Conservation (phyloP, 1,140 invertebrate species). For the Megalonaias nervosa region DNA sequence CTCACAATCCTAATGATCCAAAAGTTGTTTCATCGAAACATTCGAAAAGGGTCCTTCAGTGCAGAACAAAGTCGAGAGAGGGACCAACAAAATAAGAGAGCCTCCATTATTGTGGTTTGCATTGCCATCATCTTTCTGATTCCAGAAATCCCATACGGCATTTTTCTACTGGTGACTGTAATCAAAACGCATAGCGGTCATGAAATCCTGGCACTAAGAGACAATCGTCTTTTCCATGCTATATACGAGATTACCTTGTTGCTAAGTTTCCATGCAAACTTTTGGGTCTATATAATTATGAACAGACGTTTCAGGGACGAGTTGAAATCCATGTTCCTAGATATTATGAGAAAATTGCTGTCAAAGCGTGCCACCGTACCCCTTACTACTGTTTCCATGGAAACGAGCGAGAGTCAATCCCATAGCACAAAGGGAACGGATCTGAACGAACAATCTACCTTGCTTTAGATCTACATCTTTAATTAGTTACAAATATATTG, state of each 20-base stretch:
- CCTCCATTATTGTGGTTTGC: conserved; percentile 15
- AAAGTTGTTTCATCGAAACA: neutral
- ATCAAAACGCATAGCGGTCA: neutral
- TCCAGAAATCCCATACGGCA: conserved; percentile 22
- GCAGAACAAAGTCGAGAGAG: neutral
- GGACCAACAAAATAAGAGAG: conserved; percentile 12
- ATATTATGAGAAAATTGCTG: too few relatives aligned
- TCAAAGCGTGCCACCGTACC: too few relatives aligned
- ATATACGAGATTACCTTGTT: conserved; percentile 26
- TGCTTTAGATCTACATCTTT: too few relatives aligned
- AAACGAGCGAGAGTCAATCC: too few relatives aligned
- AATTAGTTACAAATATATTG: too few relatives aligned
- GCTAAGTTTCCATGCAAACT: conserved; percentile 27
- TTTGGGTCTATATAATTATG: conserved; percentile 23
- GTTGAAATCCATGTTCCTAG: neutral
- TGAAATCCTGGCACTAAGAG: neutral
- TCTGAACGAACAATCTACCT: too few relatives aligned
- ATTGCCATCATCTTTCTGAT: conserved; percentile 24
- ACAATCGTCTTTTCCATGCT: conserved; percentile 3
- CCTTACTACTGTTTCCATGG: too few relatives aligned
- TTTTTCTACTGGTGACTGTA: conserved; percentile 10
- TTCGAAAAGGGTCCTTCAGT: neutral
- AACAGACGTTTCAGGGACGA: conserved; percentile 17
- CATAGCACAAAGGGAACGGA: too few relatives aligned
- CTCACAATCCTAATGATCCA: conserved; percentile 9